Evolutionary conservation across 2,113 vertebrate genomes (phyloP), one percentile per base, ranked within the genome.

Genomic region (Tachycineta bicolor): DNA sequence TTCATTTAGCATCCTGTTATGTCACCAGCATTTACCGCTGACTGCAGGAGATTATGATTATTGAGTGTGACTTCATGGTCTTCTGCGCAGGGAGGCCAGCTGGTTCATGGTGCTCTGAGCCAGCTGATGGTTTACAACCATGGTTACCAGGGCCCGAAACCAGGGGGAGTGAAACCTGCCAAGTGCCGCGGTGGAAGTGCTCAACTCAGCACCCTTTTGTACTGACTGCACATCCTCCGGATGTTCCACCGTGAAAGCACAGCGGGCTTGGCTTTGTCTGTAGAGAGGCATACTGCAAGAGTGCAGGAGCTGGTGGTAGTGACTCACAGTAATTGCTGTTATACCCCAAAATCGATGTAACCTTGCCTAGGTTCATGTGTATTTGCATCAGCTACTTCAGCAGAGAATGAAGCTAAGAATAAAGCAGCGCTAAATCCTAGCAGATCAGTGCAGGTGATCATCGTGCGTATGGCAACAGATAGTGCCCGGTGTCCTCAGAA

Each of bases 101-200:
- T 71, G 82, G 21, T 63, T 76, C 0, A 0, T 19, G 25, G 46
- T 71, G 41, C 62, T 52, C 74, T 31, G 74, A 87, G 84, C 85
- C 1, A 17, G 22, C 49, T 5, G 3, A 7, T 6, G 5, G 59
- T 49, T 86, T 43, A 23, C 4, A 15, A 0, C 33, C 3, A 0
- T 7, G 62, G 16, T 26, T 37, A 39, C 25, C 58, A 33, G 44
- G 39, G 77, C 87, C 80, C 0, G 0, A 33, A 89, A 74, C 29
- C 55, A 11, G 25, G 50, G 52, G 21, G 8, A 70, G 14, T 31
- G 46, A n/a, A 49, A 41, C 44, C 24, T 77, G 56, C 39, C 0
- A 0, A 69, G 71, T 52, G 28, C 37, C 33, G 3, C 28, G 14
- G 64, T 3, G 1, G 16, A 2, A 5, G 31, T 14, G 10, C 56